A percentile compares a stretch with the other conserved stretches of the same genome.
These are phyloP conservation scores for Glandiceps talaboti DNA, from an alignment of 53 echinoderm and acorn worm genomes.

Conservation along the genomic window DNA sequence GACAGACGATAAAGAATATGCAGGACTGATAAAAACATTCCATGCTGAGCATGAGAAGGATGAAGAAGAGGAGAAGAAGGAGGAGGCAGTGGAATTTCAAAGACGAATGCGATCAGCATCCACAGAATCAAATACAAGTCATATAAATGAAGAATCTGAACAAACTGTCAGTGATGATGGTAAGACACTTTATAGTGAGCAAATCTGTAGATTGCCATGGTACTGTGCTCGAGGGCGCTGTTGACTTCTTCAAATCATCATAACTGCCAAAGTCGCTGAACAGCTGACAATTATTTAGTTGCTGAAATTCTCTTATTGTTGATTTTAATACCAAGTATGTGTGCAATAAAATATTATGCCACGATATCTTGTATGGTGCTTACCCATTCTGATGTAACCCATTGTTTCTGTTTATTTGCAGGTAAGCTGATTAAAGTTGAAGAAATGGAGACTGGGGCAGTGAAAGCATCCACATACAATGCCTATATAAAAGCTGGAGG, in stretches of 20 bases:
- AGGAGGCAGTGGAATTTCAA: slow-evolving; percentile 4
- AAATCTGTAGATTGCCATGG: too few relatives aligned
- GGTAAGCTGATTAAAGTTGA: slow-evolving; percentile 61
- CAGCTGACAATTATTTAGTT: too few relatives aligned
- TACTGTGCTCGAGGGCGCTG: too few relatives aligned
- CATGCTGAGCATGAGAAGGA: slow-evolving; percentile 53
- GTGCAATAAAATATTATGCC: too few relatives aligned
- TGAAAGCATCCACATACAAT: slow-evolving; percentile 52
- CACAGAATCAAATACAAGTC: slow-evolving; percentile 19
- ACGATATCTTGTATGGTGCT: too few relatives aligned
- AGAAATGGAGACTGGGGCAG: slow-evolving; percentile 34
- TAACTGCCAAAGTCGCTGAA: too few relatives aligned
- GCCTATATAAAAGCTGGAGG: slow-evolving; percentile 84
- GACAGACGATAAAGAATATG: slow-evolving; percentile 41
- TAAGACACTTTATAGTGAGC: slow-evolving; percentile 7
- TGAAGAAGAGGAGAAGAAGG: slow-evolving; percentile 27
- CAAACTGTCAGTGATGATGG: slow-evolving; percentile 18
- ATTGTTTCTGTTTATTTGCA: too few relatives aligned
- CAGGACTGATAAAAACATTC: slow-evolving; percentile 59
- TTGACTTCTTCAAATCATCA: too few relatives aligned
- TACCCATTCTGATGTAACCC: too few relatives aligned
- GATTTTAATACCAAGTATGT: too few relatives aligned
- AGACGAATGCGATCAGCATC: slow-evolving; percentile 7
- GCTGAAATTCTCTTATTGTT: too few relatives aligned
- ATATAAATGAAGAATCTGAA: slow-evolving; percentile 18